Base-by-base conservation (phyloP, 2,888 invertebrate genomes). In the Agrochola circellaris region DNA sequence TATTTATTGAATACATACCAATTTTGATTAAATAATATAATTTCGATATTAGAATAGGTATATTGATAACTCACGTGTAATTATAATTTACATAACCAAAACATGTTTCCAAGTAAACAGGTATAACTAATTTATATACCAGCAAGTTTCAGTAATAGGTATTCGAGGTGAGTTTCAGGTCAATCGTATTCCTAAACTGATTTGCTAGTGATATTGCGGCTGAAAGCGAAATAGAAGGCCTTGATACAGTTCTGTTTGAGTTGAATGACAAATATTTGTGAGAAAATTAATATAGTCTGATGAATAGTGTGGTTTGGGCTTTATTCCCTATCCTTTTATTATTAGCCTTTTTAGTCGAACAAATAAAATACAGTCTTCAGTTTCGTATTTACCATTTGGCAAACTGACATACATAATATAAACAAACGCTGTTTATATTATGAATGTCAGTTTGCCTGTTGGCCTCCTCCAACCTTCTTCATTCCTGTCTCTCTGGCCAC, bases 141-240 rank as follows among this genome's bases (percentile, higher is more conserved):
- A 78, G 42, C 23, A 65, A 82, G 76, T 79, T 75, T 75, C 64
- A 64, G 48, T 62, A 34, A 61, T 62, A 48, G 30, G 20, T 42
- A 65, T 54, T 11, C 15, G 34, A 75, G 65, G 65, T 58, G 64
- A 77, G 45, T 60, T 69, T 60, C 65, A 69, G 78, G 69, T 77
- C 69, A 78, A 70, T 60, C 45, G 64, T 70, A 70, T 80, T 61
- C 58, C 54, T 54, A 56, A 82, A 75, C 48, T 78, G 42, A 82
- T 65, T 78, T 82, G 64, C 30, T 15, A 17, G 38, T 75, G 48
- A 75, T 56, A 81, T 64, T 65, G 51, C 26, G 4, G 11, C 58
- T 26, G 51, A 34, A 61, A 45, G 15, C 30, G n/a, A 48, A 75
- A 60, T 48, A 20, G 62, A 51, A 64, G n/a, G 13, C 51, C 6